phyloP scores from a whole-genome alignment of 2,797 vertebrate genomes.

The Microctenopoma steveboyesi region DNA sequence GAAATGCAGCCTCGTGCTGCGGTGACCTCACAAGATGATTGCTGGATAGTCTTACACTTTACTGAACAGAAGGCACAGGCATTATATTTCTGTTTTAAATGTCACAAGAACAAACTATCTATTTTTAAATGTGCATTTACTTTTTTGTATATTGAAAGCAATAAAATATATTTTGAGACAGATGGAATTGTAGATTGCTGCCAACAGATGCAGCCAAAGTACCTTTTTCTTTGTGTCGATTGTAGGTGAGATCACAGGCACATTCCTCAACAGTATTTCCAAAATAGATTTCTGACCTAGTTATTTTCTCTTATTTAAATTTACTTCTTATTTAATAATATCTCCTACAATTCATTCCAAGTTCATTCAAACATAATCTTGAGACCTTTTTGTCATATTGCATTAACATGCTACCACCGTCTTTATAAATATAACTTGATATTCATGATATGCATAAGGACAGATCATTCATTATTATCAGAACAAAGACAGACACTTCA shows the following conservation, averaged over 20 bases:
- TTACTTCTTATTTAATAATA: not conserved
- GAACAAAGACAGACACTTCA: slow-evolving; percentile 28
- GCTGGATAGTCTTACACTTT: slow-evolving; percentile 50
- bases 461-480: slow-evolving; percentile 29
- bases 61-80: slow-evolving; percentile 15
- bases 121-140: not conserved
- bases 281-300: slow-evolving; percentile 41
- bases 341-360: slow-evolving; percentile 26
- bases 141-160: slow-evolving; percentile 15
- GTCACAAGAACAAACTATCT: not conserved
- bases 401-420: not conserved
- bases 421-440: slow-evolving; percentile 15
- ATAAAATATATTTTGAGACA: not conserved
- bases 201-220: slow-evolving; percentile 63
- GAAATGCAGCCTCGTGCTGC: slow-evolving; percentile 41
- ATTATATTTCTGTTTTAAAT: slow-evolving; percentile 1
- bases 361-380: slow-evolving; percentile 19
- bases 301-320: slow-evolving; percentile 25
- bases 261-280: slow-evolving; percentile 14
- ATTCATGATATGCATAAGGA: slow-evolving; percentile 16
- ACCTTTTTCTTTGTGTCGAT: slow-evolving; percentile 8
- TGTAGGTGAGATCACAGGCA: not conserved
- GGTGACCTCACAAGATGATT: slow-evolving; percentile 55
- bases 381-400: slow-evolving; percentile 16
- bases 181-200: slow-evolving; percentile 14